A percentile compares a stretch with the other conserved stretches of the same genome.
Evolutionary conservation across 2,797 vertebrate genomes (phyloP).

Genomic region (Spea hammondii): DNA sequence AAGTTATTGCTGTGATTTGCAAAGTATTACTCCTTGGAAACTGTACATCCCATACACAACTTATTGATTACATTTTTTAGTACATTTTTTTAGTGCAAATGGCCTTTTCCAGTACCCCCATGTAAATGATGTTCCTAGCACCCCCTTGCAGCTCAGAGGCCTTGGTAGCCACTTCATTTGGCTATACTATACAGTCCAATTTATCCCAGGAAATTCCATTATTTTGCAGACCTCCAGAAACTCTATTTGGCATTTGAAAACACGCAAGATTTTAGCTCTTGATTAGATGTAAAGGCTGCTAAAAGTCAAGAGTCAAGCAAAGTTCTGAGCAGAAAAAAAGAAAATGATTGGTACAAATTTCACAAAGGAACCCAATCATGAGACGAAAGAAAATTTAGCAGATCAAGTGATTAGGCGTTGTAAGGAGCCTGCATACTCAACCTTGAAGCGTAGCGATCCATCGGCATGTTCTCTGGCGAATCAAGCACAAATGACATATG

Average conservation of each 20-base stretch:
- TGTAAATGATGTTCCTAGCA: too few species aligned
- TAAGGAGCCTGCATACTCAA: conserved; percentile 19
- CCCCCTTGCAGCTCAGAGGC: too few species aligned
- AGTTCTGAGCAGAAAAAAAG: conserved; percentile 50
- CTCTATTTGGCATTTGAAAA: conserved; percentile 10
- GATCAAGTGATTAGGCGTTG: neutral
- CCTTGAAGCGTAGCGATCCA: conserved; percentile 6
- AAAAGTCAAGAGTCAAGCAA: conserved; percentile 66
- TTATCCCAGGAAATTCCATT: conserved; percentile 31
- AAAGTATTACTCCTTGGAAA: too few species aligned
- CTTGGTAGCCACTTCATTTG: too few species aligned
- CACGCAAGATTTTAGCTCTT: conserved; percentile 55
- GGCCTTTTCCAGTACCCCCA: too few species aligned
- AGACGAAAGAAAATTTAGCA: conserved; percentile 12
- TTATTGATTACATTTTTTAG: too few species aligned
- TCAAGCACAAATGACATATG: neutral
- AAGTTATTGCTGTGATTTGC: too few species aligned
- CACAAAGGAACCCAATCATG: neutral
- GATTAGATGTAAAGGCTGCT: conserved; percentile 73
- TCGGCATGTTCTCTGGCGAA: neutral
- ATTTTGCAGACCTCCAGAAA: conserved; percentile 50
- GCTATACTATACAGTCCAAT: neutral
- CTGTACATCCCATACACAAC: too few species aligned
- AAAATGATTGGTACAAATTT: conserved; percentile 32
- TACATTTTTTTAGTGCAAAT: too few species aligned